Conservation (phyloP, 2,797 vertebrate genomes). For the Adelosebastes latens region DNA sequence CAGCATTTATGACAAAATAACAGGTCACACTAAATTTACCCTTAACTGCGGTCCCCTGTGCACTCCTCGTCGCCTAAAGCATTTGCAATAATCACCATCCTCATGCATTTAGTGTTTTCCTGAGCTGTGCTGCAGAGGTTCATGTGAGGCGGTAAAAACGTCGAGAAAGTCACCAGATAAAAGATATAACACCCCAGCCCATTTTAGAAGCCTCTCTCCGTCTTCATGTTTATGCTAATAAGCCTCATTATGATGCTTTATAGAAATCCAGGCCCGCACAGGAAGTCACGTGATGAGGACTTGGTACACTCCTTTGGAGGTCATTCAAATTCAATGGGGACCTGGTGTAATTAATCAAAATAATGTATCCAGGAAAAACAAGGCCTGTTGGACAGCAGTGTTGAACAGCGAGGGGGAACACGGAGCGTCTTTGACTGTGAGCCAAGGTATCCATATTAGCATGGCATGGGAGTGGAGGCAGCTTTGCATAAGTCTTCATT, state of each 20-base stretch:
- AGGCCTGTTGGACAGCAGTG: constrained; percentile 40
- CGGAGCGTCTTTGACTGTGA: constrained; percentile 30
- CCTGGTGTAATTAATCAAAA: constrained; percentile 73
- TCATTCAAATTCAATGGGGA: constrained; percentile 71
- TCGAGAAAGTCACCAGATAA: constrained; percentile 39
- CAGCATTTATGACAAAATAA: constrained; percentile 59
- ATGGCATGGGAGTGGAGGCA: not conserved
- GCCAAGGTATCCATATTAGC: constrained; percentile 51
- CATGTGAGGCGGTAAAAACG: constrained; percentile 38
- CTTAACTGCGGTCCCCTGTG: constrained; percentile 37
- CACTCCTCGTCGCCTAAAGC: constrained; percentile 29
- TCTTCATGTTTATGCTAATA: constrained; percentile 71
- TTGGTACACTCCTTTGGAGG: constrained; percentile 67
- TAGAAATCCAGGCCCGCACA: constrained; percentile 51
- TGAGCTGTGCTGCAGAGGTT: constrained; percentile 16
- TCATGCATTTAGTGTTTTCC: constrained; percentile 7
- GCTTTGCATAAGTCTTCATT: constrained; percentile 25
- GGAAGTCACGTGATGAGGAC: constrained; percentile 61
- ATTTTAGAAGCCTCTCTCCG: constrained; percentile 38
- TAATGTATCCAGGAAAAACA: constrained; percentile 62
- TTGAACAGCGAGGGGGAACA: constrained; percentile 39
- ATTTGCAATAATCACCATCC: constrained; percentile 53
- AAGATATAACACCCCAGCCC: constrained; percentile 5
- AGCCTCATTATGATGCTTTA: constrained; percentile 65
- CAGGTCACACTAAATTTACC: constrained; percentile 45